Base-by-base conservation (phyloP, 2,888 invertebrate genomes). In the Ecdyonurus torrentis region DNA sequence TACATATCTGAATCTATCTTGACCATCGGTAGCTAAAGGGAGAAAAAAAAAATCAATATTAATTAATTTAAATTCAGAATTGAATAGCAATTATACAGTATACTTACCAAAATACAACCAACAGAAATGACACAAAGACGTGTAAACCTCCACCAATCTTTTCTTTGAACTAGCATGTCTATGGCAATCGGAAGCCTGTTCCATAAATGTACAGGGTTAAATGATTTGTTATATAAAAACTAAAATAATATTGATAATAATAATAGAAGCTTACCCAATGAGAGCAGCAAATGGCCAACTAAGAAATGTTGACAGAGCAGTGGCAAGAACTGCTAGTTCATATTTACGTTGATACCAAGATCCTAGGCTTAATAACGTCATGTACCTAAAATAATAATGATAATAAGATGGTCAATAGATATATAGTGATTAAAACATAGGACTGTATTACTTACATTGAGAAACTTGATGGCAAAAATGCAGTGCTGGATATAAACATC, bases 231-330 rank as follows among this genome's bases (percentile, higher is more conserved):
- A n/a, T 23, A 22, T 59, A 23, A 58, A 23, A 5, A 65, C 15
- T 64, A 5, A 23, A 61, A 55, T 25, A 20, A 23, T 19, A 25
- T 53, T 59, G 25, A 60, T 18, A 60, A 22, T 62, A 23, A 23
- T n/a, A n/a, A n/a, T n/a, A n/a, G n/a, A 19, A 58, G 67, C 67
- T 68, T 74, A 80, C 80, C 97, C 96, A 22, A 98, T 78, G n/a
- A 96, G 75, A 0, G 86, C 96, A 64, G 94, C 92, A 81, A 99
- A 99, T 0, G 99, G 99, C 99, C 99, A 99, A 67, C 97, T 93
- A 76, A 84, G 68, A 70, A 85, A 72, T 20, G 91, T 80, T 25
- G 92, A 90, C 37, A 89, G 80, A 0, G 96, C 98, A 1, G 88
- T 86, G 37, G 89, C 79, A 70, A 91, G 82, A 50, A 97, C 84